Base-by-base conservation (phyloP, 2,797 vertebrate species). In the Saguinus oedipus region DNA sequence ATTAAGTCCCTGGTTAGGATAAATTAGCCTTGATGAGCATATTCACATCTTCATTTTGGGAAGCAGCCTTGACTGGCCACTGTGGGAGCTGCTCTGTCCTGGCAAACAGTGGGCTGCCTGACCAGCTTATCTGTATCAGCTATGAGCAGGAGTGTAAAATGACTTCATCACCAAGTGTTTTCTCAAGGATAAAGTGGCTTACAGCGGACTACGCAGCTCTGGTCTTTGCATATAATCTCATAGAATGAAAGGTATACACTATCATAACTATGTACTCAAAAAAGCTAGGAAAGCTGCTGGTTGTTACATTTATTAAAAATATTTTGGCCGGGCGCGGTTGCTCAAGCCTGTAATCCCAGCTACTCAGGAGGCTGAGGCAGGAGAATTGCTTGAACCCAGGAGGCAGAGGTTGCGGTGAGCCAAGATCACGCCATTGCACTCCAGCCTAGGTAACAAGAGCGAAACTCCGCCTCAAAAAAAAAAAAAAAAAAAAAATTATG, bases 401-500 rank as follows among this genome's bases (percentile, higher is more conserved):
- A 44, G 42, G 42, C 42, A 7, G 42, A 44, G 42, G 42, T 44
- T 44, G 42, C 7, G 6, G 42, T 44, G 42, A 44, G 42, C 7
- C 42, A 7, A 44, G 42, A 44, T 44, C 42, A 7, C 7, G 7
- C 42, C 42, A 44, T 44, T 44, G 42, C 42, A 44, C 42, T 44
- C 7, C 42, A 44, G 42, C 42, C 42, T 44, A 1, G 42, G 42
- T 44, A 44, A 44, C 7, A 42, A 42, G 42, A 44, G 42, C 42
- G 6, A 44, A 44, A 44, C 42, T 44, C 42, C 42, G 6, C 7
- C 42, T 44, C 42, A 44, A 7, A 44, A 39, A 39, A 39, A 39
- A 39, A 39, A 70, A 93, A 94, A 83, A n/a, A 22, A 57, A 44
- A 55, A n/a, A n/a, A n/a, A n/a, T 42, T 57, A 79, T 84, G 86